Percentiles rank a stretch among this genome's conserved stretches.
phyloP scores from a whole-genome alignment of 2,113 vertebrate species.

The Dunckerocampus dactyliophorus region DNA sequence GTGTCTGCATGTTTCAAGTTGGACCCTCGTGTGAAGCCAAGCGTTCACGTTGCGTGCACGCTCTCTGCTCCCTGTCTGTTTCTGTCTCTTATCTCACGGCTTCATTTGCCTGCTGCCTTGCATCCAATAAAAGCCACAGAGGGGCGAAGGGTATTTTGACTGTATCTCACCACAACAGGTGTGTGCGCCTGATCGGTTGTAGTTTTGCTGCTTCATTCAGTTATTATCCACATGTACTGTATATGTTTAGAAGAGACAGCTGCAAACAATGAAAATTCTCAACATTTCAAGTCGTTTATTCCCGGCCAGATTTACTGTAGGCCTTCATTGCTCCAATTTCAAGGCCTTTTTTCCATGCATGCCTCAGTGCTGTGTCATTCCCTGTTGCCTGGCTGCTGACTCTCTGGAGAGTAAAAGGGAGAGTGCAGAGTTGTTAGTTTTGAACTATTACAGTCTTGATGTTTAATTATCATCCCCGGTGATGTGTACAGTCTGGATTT shows the following conservation, averaged over 20 bases:
- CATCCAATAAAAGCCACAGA: constrained; percentile 25
- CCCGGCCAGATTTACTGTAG: constrained; percentile 27
- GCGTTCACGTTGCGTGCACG: constrained; percentile 10
- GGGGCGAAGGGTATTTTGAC: not conserved
- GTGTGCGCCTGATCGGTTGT: constrained; percentile 23
- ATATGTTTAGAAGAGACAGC: constrained; percentile 53
- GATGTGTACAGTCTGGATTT: not conserved
- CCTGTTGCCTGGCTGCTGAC: constrained; percentile 15
- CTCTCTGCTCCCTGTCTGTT: constrained; percentile 15
- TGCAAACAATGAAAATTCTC: constrained; percentile 52
- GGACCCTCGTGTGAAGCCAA: not conserved
- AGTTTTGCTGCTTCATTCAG: not conserved
- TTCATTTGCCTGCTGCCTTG: constrained; percentile 21
- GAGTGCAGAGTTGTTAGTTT: constrained; percentile 10
- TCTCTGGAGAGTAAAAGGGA: constrained; percentile 22
- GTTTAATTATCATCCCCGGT: not conserved
- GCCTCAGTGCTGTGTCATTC: constrained; percentile 32
- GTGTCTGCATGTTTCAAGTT: not conserved
- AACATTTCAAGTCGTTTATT: constrained; percentile 9
- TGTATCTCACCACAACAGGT: constrained; percentile 33
- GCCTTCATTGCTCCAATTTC: constrained; percentile 34
- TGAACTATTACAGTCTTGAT: constrained; percentile 17
- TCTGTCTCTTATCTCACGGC: constrained; percentile 18
- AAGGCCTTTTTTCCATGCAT: constrained; percentile 34
- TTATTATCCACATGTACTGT: constrained; percentile 2